A percentile compares a stretch with the other conserved stretches of the same genome.
Conservation (phyloP, 1,140 invertebrate genomes). For the Theocolax elegans region DNA sequence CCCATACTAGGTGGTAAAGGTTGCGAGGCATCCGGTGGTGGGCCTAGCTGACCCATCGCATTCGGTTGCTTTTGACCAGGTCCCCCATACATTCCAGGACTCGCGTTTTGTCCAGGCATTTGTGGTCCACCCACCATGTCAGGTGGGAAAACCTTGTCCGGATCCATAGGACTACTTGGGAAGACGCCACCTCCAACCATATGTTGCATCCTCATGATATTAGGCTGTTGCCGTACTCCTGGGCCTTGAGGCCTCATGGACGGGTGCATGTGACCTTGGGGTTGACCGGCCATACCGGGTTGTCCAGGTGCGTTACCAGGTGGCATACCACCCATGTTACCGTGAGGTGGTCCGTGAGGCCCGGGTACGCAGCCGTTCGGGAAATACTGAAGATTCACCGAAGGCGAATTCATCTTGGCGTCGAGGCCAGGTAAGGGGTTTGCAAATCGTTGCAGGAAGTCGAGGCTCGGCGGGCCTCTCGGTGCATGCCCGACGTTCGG, state of each 20-base stretch:
- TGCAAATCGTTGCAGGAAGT: conserved; percentile 90
- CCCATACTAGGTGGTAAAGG: conserved; percentile 84
- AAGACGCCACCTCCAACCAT: conserved; percentile 69
- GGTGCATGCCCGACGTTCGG: conserved; percentile 77
- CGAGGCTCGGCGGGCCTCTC: conserved; percentile 87
- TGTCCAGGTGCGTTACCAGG: conserved; percentile 52
- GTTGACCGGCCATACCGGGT: conserved; percentile 57
- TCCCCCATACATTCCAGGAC: conserved; percentile 58
- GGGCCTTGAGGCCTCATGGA: conserved; percentile 61
- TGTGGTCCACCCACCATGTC: conserved; percentile 61
- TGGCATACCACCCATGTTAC: conserved; percentile 25
- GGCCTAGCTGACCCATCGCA: conserved; percentile 69
- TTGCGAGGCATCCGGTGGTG: conserved; percentile 72
- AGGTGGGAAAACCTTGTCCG: conserved; percentile 63
- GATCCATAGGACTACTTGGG: conserved; percentile 66
- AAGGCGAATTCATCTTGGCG: conserved; percentile 73
- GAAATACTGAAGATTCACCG: conserved; percentile 80
- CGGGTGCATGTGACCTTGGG: conserved; percentile 54
- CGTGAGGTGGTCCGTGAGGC: conserved; percentile 55
- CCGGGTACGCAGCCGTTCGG: conserved; percentile 68
- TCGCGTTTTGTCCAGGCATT: conserved; percentile 53
- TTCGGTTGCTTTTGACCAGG: conserved; percentile 60
- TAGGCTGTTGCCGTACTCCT: conserved; percentile 55
- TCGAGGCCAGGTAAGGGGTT: conserved; percentile 81
- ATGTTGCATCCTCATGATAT: conserved; percentile 70